Evolutionary conservation across 2,113 vertebrate species (phyloP).

Genomic region (Lampris incognitus): DNA sequence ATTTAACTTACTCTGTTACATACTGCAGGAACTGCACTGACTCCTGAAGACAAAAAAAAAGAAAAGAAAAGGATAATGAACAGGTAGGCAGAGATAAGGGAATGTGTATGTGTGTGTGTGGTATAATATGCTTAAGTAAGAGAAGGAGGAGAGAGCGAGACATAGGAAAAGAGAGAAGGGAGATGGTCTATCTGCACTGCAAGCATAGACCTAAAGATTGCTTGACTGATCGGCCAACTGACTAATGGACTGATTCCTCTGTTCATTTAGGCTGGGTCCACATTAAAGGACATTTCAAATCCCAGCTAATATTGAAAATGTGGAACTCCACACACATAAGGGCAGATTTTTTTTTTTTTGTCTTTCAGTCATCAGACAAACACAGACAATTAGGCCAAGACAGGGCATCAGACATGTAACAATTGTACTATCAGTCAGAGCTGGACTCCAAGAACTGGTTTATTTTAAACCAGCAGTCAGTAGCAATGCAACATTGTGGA

Average conservation of each 20-base stretch:
- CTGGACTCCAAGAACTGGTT: no score
- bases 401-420: no score
- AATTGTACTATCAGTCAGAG: no score
- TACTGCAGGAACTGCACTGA: slow-evolving; percentile 81
- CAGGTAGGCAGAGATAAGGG: slow-evolving; percentile 24
- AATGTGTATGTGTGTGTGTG: slow-evolving; percentile 9
- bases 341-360: no score
- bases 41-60: slow-evolving; percentile 73
- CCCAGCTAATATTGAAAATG: no score
- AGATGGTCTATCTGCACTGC: slow-evolving; percentile 19
- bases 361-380: no score
- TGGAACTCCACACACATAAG: no score
- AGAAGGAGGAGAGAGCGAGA: not conserved
- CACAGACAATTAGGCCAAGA: no score
- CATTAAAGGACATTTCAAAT: no score
- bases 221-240: slow-evolving; percentile 22
- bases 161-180: slow-evolving; percentile 25
- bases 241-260: slow-evolving; percentile 31
- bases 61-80: slow-evolving; percentile 38
- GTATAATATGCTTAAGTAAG: not conserved
- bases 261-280: slow-evolving; percentile 1
- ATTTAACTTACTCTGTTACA: slow-evolving; percentile 80
- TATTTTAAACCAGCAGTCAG: no score
- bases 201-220: slow-evolving; percentile 22
- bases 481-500: no score